Evolutionary conservation across 2,797 vertebrate genomes (phyloP).

Genomic region (Mareca strepera): DNA sequence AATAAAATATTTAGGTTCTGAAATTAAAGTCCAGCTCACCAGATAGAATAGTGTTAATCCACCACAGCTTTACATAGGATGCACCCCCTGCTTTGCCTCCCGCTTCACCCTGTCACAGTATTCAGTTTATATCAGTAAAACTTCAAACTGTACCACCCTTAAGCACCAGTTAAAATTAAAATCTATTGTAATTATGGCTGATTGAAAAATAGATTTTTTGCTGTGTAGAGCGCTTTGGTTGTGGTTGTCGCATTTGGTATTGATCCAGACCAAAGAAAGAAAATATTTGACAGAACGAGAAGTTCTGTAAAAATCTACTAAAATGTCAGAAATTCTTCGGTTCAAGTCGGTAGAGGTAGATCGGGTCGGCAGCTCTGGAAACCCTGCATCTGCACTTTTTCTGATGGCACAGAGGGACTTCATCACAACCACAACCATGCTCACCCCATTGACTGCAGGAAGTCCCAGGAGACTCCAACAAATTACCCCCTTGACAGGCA

Average conservation of each 20-base stretch:
- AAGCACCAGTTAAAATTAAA: background rate
- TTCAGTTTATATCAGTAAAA: background rate
- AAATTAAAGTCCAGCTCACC: background rate
- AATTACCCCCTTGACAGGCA: background rate
- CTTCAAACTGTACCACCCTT: background rate
- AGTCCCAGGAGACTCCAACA: background rate
- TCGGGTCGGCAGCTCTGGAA: background rate
- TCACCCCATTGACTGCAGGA: background rate
- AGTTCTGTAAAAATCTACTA: background rate
- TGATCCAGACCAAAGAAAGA: background rate
- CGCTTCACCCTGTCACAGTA: background rate
- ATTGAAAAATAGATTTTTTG: background rate
- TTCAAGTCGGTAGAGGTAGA: background rate
- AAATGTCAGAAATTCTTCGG: background rate
- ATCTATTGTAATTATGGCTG: background rate
- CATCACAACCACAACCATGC: rapidly evolving
- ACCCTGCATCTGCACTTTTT: no score
- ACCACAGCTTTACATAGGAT: background rate
- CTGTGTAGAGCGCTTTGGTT: background rate
- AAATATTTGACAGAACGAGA: background rate
- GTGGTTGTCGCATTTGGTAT: background rate
- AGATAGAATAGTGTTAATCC: background rate
- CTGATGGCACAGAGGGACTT: background rate
- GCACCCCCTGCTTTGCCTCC: background rate
- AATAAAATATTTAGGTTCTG: background rate